These are phyloP conservation scores for Idaea dimidiata DNA, from an alignment of 2,888 invertebrate species.

Conservation along the genomic window DNA sequence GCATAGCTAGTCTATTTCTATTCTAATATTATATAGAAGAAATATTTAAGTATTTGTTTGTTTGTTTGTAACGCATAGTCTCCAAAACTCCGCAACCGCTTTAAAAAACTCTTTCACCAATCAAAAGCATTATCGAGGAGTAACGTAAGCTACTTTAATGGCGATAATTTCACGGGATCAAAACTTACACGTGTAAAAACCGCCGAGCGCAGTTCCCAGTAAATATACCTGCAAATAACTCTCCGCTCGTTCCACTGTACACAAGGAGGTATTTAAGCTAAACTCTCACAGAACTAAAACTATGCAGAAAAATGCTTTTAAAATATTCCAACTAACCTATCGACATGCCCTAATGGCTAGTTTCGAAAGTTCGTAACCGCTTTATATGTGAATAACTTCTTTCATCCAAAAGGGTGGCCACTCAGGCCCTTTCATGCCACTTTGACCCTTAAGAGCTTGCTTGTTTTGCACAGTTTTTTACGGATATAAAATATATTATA, in stretches of 20 bases:
- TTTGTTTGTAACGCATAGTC: too few relatives aligned
- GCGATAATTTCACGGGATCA: too few relatives aligned
- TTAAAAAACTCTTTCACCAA: too few relatives aligned
- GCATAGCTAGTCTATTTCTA: too few relatives aligned
- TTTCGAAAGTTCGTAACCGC: conserved; percentile 19
- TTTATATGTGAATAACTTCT: conserved; percentile 25
- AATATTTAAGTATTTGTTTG: too few relatives aligned
- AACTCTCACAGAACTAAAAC: neutral
- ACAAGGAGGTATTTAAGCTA: neutral
- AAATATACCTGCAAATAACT: too few relatives aligned
- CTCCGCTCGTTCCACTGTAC: neutral
- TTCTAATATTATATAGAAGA: too few relatives aligned
- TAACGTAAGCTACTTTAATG: too few relatives aligned
- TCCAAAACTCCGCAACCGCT: too few relatives aligned
- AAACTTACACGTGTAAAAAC: too few relatives aligned
- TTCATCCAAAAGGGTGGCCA: conserved; percentile 18
- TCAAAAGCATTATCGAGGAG: too few relatives aligned
- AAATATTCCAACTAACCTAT: conserved; percentile 13
- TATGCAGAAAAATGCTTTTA: conserved; percentile 2
- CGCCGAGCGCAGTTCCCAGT: too few relatives aligned
- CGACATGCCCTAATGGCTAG: conserved; percentile 27
- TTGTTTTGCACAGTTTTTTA: conserved; percentile 16
- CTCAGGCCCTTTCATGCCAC: conserved; percentile 22
- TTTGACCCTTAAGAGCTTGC: conserved; percentile 22
- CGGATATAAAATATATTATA: neutral